Percentiles rank a stretch among this genome's conserved stretches.
phyloP scores from a whole-genome alignment of 1,140 invertebrate species.

The Drosophila erecta region DNA sequence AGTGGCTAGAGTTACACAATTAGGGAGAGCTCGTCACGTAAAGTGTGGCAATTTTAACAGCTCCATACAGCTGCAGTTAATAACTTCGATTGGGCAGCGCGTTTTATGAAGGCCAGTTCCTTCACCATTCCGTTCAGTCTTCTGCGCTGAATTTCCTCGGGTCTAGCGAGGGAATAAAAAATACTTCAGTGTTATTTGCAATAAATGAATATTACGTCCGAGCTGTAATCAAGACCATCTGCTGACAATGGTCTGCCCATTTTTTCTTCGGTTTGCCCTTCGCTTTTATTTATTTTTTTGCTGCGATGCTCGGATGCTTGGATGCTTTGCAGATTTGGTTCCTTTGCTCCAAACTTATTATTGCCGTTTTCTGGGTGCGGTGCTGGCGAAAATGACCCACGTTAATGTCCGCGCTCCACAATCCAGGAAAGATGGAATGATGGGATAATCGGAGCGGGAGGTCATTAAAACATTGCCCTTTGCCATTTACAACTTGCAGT shows the following conservation, averaged over 20 bases:
- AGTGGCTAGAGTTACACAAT: constrained; percentile 48
- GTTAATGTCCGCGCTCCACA: constrained; percentile 64
- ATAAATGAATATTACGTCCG: constrained; percentile 80
- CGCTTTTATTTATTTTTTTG: constrained; percentile 14
- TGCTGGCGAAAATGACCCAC: constrained; percentile 70
- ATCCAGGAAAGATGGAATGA: constrained; percentile 22
- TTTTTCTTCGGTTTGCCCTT: constrained; percentile 27
- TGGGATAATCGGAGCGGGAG: constrained; percentile 8
- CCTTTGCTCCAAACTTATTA: constrained; percentile 58
- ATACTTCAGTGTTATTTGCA: constrained; percentile 76
- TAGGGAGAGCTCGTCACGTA: constrained; percentile 28
- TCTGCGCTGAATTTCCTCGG: constrained; percentile 26
- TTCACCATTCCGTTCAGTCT: constrained; percentile 44
- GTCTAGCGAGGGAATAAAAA: constrained; percentile 60
- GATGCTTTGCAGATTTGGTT: constrained; percentile 54
- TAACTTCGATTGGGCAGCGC: constrained; percentile 65
- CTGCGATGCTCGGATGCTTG: constrained; percentile 20
- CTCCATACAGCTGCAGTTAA: constrained; percentile 71
- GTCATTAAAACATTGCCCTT: constrained; percentile 61
- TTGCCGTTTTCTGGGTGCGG: constrained; percentile 51
- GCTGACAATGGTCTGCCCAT: constrained; percentile 56
- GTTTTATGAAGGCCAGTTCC: constrained; percentile 12
- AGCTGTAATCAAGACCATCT: constrained; percentile 80
- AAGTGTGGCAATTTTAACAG: constrained; percentile 52
- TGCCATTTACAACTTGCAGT: constrained; percentile 61